phyloP scores from a whole-genome alignment of 2,797 vertebrate genomes.

The Valencia hispanica region DNA sequence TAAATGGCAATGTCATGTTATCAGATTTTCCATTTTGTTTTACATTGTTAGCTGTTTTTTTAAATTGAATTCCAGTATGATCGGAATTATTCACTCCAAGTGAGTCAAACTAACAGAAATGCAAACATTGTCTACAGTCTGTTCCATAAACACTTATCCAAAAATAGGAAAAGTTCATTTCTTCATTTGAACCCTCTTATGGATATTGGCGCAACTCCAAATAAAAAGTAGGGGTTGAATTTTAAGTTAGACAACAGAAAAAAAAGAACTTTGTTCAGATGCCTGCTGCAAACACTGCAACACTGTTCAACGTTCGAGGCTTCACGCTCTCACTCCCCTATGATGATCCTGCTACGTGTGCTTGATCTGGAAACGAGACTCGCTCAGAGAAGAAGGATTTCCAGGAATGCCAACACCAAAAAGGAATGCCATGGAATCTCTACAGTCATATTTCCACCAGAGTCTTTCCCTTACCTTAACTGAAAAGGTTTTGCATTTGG shows the following conservation, averaged over 20 bases:
- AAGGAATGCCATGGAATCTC: neutral
- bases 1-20: neutral
- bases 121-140: neutral
- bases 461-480: neutral
- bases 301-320: constrained; percentile 5
- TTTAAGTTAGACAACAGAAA: neutral
- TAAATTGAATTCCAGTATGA: no score
- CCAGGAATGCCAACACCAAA: constrained; percentile 5
- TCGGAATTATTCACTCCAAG: neutral
- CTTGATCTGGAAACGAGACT: constrained; percentile 18
- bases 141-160: neutral
- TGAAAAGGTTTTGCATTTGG: neutral
- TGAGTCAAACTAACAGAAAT: neutral
- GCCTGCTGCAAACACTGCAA: constrained; percentile 1
- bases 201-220: neutral
- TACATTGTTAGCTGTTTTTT: neutral
- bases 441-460: neutral
- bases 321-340: constrained; percentile 1
- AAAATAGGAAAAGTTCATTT: neutral
- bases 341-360: constrained; percentile 7
- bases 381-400: constrained; percentile 10
- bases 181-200: neutral
- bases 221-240: neutral
- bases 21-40: neutral
- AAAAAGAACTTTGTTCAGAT: neutral